Evolutionary conservation across 2,888 invertebrate species (phyloP).

Genomic region (Margaritifera margaritifera): DNA sequence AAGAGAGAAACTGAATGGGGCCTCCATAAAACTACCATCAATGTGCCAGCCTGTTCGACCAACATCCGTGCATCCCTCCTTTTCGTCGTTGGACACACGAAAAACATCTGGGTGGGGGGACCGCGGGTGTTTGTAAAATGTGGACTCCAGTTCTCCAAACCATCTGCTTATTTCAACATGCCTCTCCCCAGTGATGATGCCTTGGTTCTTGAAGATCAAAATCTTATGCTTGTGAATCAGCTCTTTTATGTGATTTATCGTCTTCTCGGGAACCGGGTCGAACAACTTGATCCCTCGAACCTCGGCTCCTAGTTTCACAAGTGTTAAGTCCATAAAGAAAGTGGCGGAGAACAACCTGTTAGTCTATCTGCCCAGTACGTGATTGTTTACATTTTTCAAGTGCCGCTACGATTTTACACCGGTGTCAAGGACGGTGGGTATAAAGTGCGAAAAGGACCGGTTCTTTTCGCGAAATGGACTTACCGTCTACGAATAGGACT

Average conservation of each 20-base stretch:
- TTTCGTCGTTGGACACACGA: slow-evolving; percentile 63
- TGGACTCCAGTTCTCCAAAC: slow-evolving; percentile 68
- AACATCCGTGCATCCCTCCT: slow-evolving; percentile 64
- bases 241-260: slow-evolving; percentile 51
- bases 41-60: slow-evolving; percentile 70
- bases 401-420: no score
- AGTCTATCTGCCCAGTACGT: no score
- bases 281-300: slow-evolving; percentile 56
- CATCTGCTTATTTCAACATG: slow-evolving; percentile 65
- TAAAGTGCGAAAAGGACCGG: no score
- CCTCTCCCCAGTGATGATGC: slow-evolving; percentile 51
- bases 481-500: no score
- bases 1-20: slow-evolving; percentile 62
- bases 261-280: slow-evolving; percentile 39
- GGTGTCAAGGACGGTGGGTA: no score
- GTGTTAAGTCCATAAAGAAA: slow-evolving; percentile 27
- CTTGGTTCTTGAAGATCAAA: slow-evolving; percentile 65
- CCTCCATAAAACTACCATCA: slow-evolving; percentile 67
- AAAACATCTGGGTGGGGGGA: slow-evolving; percentile 68
- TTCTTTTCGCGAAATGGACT: no score
- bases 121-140: slow-evolving; percentile 65
- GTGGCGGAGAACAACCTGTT: no score
- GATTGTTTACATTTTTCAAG: no score
- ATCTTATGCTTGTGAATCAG: slow-evolving; percentile 59
- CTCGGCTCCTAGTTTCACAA: slow-evolving; percentile 51